Evolutionary conservation across 2,888 invertebrate genomes (phyloP), one percentile per base, ranked within the genome.

Genomic region (Hecatera dysodea): DNA sequence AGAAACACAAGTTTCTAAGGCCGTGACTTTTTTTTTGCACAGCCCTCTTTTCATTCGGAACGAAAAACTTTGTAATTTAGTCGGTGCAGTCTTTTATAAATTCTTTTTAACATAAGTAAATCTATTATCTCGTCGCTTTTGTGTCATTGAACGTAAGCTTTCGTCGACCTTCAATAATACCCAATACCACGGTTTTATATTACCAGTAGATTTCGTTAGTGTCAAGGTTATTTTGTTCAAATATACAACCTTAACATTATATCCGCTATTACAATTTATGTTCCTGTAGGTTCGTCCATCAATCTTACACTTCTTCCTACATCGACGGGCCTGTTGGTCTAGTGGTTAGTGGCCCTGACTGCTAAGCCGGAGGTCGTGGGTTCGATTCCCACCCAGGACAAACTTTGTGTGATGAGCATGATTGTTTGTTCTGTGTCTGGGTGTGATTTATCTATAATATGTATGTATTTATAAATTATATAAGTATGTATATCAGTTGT

Each of bases 131-230:
- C 39, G 29, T 29, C 12, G 19, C 8, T 29, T 55, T 19, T 22
- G 48, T 57, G 48, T 29, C 57, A 67, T n/a, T 57, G 52, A 67
- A 46, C 59, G 39, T 46, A 75, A 56, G 50, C 56, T 75, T 67
- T 72, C 67, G 17, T 67, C n/a, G 36, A 67, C 36, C 56, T 24
- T 33, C 22, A 39, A 9, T 52, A n/a, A 29, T 2, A 44, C 33
- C 50, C 42, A 36, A 53, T 67, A 22, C 22, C 65, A 50, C 22
- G 33, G 55, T 75, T 65, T 64, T 65, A 39, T 65, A 65, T 74
- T 74, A 74, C 27, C 42, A 19, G 24, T 42, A 36, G 24, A 56
- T 72, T 72, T 72, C 19, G 48, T 65, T 42, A 72, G 17, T 75
- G 74, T 52, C 75, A 72, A 67, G 75, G 75, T 19, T 5, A 24